A percentile compares a stretch with the other conserved stretches of the same genome.
Conservation (phyloP, 1,140 invertebrate genomes). For the Camponotus floridanus region DNA sequence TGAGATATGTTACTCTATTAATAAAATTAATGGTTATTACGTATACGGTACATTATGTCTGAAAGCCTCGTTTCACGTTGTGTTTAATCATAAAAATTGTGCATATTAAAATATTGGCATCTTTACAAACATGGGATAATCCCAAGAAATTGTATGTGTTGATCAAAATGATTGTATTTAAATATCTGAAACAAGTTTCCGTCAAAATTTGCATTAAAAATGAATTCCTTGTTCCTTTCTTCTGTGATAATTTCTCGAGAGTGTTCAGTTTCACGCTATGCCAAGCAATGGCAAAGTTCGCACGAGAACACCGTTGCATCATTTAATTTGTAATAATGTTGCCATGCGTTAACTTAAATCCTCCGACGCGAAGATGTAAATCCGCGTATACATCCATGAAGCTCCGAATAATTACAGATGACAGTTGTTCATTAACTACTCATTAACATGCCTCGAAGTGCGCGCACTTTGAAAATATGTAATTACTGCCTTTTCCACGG, state of each 20-base stretch:
- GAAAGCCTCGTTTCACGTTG: background rate
- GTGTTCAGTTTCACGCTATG: constrained; percentile 14
- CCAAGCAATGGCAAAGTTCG: constrained; percentile 32
- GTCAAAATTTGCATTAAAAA: constrained; percentile 2
- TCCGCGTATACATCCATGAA: constrained; percentile 52
- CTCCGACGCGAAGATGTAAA: background rate
- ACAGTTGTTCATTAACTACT: constrained; percentile 69
- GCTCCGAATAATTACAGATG: constrained; percentile 63
- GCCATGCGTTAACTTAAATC: constrained; percentile 24
- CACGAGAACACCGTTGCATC: constrained; percentile 28
- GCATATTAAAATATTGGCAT: background rate
- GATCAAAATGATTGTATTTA: constrained; percentile 7
- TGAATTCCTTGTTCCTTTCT: background rate
- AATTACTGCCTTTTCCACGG: constrained; percentile 61
- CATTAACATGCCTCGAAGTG: constrained; percentile 60
- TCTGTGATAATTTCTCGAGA: background rate
- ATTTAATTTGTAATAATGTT: constrained; percentile 66
- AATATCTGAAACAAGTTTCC: constrained; percentile 15
- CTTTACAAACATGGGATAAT: background rate
- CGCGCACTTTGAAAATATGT: constrained; percentile 50
- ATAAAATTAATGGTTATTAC: constrained; percentile 1
- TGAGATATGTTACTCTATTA: constrained; percentile 31
- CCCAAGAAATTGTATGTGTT: background rate
- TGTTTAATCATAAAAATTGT: constrained; percentile 11
- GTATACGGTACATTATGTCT: background rate